Conservation (phyloP, 2,797 vertebrate species). For the Xenops minutus region DNA sequence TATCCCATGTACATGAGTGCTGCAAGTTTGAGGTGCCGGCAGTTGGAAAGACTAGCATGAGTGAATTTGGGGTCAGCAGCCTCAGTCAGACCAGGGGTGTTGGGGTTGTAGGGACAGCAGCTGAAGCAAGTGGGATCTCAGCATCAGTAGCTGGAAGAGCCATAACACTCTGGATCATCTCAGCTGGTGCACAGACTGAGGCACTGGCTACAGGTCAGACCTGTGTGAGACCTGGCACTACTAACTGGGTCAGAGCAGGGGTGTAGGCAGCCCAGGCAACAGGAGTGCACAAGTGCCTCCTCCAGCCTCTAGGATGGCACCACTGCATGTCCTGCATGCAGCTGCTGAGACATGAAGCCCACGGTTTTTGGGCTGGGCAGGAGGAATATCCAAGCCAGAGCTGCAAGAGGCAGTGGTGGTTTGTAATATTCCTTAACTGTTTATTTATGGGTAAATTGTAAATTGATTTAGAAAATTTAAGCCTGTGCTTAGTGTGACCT, state of each 20-base stretch:
- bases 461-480: neutral
- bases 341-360: neutral
- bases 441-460: neutral
- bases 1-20: accelerated
- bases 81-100: neutral
- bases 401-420: neutral
- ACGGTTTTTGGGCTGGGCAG: neutral
- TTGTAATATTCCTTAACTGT: neutral
- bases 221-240: neutral
- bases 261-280: neutral
- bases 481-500: neutral
- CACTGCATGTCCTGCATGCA: neutral
- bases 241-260: neutral
- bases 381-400: neutral
- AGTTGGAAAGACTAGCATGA: neutral
- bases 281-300: neutral
- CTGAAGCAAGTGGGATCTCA: neutral
- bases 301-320: neutral
- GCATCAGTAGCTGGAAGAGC: neutral
- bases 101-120: neutral
- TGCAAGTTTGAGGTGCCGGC: neutral
- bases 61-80: neutral
- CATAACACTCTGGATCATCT: neutral
- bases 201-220: neutral
- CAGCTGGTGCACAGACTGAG: accelerated